Evolutionary conservation across 2,888 invertebrate genomes (phyloP), one percentile per base, ranked within the genome.

Genomic region (Adelphocoris suturalis): DNA sequence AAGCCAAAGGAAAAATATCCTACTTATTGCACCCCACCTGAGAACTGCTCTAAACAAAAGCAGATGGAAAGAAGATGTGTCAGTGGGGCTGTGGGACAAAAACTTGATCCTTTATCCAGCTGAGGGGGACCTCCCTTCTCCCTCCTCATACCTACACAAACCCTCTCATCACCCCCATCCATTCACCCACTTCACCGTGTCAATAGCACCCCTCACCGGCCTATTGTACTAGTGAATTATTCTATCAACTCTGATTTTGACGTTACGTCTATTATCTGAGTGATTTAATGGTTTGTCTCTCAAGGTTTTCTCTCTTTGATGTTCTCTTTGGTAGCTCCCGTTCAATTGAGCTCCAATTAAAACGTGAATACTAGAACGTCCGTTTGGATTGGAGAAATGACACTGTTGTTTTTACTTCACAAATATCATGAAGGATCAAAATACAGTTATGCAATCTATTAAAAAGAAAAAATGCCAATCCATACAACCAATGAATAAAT

Each of bases 211-310:
- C 81, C 81, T 48, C 81, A 81, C 81, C 16, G 19, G 48, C 81
- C 81, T 81, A 81, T 81, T 81, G 81, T 81, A 23, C 81, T 23
- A 48, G 81, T 81, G 81, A 81, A 81, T 81, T 81, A 81, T 81
- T 81, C 81, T 81, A 81, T 81, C 81, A 81, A 81, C 81, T 81
- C 81, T 81, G 81, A 81, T 81, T 81, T 81, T 81, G 81, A 81
- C 81, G 81, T 47, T 81, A 48, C 81, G 81, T 81, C 81, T 81
- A 81, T 81, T 81, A 81, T 81, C 81, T 81, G 7, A 48, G 48
- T 81, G 81, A 81, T 81, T 81, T 81, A 81, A 81, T 81, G 81
- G 81, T 81, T 81, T 81, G 81, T 48, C 81, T 81, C 46, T 16
- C 19, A 47, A 81, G 81, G 48, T 46, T 61, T 19, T 48, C 48